A percentile compares a stretch with the other conserved stretches of the same genome.
phyloP scores from a whole-genome alignment of 2,888 invertebrate species.

The Parthenolecanium corni region DNA sequence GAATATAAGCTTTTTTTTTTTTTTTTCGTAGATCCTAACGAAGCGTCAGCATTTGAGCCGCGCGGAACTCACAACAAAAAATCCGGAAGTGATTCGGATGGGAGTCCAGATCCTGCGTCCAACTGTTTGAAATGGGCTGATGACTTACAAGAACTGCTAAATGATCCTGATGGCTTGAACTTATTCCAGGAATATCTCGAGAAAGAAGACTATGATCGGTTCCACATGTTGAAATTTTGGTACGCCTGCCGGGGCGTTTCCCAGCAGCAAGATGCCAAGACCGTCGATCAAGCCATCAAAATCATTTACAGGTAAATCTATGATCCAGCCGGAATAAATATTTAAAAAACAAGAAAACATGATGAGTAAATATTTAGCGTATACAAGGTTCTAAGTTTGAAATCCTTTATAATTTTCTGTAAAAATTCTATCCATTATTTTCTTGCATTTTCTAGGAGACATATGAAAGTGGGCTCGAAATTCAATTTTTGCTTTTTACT shows the following conservation, averaged over 20 bases:
- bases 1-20: too few relatives aligned
- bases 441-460: neutral
- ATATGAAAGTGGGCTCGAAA: too few relatives aligned
- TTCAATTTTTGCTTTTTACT: too few relatives aligned
- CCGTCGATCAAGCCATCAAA: slow-evolving; percentile 62
- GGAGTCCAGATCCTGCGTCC: slow-evolving; percentile 41
- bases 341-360: too few relatives aligned
- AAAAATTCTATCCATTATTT: neutral
- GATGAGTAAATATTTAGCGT: too few relatives aligned
- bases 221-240: slow-evolving; percentile 79
- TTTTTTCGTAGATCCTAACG: neutral
- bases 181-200: slow-evolving; percentile 73
- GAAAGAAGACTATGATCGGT: slow-evolving; percentile 59
- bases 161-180: slow-evolving; percentile 79
- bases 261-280: slow-evolving; percentile 61
- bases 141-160: slow-evolving; percentile 67
- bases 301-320: slow-evolving; percentile 62
- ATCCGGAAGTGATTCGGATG: slow-evolving; percentile 24
- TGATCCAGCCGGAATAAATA: too few relatives aligned
- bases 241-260: slow-evolving; percentile 84
- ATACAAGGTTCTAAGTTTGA: neutral
- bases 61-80: slow-evolving; percentile 19
- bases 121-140: slow-evolving; percentile 82
- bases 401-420: neutral
- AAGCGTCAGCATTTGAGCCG: neutral